Evolutionary conservation across 2,113 vertebrate species (phyloP).

Genomic region (Callospermophilus lateralis): DNA sequence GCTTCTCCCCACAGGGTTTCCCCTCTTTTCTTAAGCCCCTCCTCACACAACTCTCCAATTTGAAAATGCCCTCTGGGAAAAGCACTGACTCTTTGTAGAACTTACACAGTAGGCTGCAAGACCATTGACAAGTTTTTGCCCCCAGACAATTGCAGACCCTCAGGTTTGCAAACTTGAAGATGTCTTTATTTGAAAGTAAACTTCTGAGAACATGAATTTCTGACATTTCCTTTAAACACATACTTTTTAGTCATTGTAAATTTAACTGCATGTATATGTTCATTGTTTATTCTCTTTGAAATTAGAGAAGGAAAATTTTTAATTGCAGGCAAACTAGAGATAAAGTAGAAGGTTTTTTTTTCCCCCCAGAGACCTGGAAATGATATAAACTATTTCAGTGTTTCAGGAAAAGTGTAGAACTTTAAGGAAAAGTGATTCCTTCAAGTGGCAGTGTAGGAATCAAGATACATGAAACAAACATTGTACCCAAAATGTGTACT

Average conservation of each 20-base stretch:
- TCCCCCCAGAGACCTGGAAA: background rate
- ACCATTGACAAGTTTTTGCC: background rate
- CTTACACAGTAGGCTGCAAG: background rate
- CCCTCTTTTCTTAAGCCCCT: background rate
- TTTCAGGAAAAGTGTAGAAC: background rate
- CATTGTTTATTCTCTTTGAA: background rate
- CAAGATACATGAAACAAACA: background rate
- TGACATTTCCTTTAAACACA: conserved; percentile 46
- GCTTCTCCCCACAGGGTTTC: background rate
- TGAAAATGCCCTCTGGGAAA: background rate
- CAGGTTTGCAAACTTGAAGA: background rate
- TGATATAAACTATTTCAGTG: background rate
- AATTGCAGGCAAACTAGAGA: background rate
- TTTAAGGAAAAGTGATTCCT: background rate
- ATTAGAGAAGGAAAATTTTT: conserved; percentile 10
- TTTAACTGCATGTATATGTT: background rate
- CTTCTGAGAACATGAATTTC: background rate
- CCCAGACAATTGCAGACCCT: background rate
- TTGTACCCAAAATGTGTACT: background rate
- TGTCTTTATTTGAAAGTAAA: conserved; percentile 31
- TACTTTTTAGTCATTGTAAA: conserved; percentile 5
- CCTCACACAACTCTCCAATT: background rate
- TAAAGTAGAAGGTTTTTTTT: background rate
- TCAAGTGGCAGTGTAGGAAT: background rate
- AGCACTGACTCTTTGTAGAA: background rate